Evolutionary conservation across 2,888 invertebrate species (phyloP), one percentile per base, ranked within the genome.

Genomic region (Pseudolycoriella hygida): DNA sequence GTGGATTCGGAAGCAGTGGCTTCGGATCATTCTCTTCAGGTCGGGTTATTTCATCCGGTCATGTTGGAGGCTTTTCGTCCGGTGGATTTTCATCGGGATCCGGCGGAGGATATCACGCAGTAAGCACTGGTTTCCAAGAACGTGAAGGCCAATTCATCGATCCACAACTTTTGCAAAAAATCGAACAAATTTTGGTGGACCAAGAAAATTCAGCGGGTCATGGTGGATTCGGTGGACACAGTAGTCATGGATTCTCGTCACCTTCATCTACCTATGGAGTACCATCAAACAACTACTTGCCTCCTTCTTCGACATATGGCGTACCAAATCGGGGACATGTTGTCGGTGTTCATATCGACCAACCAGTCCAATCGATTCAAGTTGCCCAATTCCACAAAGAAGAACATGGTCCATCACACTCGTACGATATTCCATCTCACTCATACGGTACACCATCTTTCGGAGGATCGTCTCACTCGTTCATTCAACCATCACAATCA

Each of bases 111-210:
- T 78, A 79, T 69, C 72, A 71, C 44, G 72, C 77, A 53, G 81
- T 81, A 45, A 72, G 78, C 52, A 71, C 74, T 51, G 82, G 83
- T 51, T 74, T 72, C 64, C 78, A 79, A 60, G 78, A 80, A 55
- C 77, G 71, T 57, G 83, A 84, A 60, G 84, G 84, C 50, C 77
- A 79, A 55, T 71, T 77, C 62, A 80, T 84, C 55, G 83, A 83
- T 64, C 67, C 71, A 39, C 73, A 73, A 47, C 74, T 83, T 51
- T 72, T 83, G 47, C 83, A 83, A 56, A 80, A 81, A 63, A 75
- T 84, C 60, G 76, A 81, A 55, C 77, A 80, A 61, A 81, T 84
- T 64, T 73, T 84, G 53, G 72, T 83, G 51, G 79, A 75, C 59
- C 82, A 83, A 66, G 83, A 83, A 59, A 66, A 74, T 49, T 66